phyloP scores from a whole-genome alignment of 2,113 vertebrate species.

The Silurus meridionalis region DNA sequence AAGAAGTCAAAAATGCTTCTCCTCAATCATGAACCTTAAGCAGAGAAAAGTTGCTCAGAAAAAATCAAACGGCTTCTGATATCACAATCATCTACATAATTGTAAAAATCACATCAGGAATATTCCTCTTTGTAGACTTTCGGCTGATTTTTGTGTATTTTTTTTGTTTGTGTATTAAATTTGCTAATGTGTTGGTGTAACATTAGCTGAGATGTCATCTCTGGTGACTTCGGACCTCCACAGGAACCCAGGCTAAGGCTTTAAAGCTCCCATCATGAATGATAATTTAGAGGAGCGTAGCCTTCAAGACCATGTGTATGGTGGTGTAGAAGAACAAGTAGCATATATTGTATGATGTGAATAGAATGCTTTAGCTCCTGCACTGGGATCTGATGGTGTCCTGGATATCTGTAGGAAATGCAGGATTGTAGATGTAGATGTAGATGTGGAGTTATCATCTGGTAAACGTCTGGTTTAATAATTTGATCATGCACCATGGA shows the following conservation, averaged over 20 bases:
- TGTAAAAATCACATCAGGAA: too few relatives aligned
- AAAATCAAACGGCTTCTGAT: too few relatives aligned
- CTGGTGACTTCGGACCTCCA: background rate
- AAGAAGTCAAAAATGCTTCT: too few relatives aligned
- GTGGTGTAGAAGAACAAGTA: background rate
- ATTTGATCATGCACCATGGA: background rate
- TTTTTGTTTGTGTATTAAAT: background rate
- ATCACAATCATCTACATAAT: too few relatives aligned
- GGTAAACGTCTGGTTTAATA: too few relatives aligned
- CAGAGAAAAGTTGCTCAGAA: too few relatives aligned
- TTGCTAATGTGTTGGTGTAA: too few relatives aligned
- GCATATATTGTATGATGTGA: background rate
- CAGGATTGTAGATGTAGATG: background rate
- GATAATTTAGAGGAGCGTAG: background rate
- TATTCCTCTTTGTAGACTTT: background rate
- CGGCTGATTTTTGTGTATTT: background rate
- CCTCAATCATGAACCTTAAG: too few relatives aligned
- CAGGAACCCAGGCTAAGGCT: too few relatives aligned
- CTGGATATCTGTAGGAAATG: background rate
- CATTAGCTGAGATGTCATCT: background rate
- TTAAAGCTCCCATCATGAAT: background rate
- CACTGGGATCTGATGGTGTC: background rate
- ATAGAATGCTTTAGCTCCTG: background rate
- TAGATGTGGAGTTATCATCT: too few relatives aligned
- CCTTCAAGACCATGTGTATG: background rate